Base-by-base conservation (phyloP, 2,888 invertebrate species). In the Melangyna quadrimaculata region DNA sequence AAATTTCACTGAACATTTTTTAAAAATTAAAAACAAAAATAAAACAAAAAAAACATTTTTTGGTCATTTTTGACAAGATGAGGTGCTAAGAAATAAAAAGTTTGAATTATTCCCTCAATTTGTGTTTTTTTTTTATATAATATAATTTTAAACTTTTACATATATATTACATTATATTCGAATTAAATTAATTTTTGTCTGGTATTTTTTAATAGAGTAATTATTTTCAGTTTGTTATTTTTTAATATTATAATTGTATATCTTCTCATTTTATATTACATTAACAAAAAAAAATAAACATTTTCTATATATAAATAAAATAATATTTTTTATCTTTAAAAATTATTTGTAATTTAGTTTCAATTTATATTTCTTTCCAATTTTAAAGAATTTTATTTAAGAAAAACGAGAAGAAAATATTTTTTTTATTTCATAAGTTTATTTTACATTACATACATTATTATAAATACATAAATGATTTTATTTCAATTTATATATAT, bases 31-130 rank as follows among this genome's bases (percentile, higher is more conserved):
- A 14, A 63, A 55, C 43, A 45, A 37, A n/a, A 59, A 17, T 32
- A 29, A 55, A 55, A 65, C 40, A 53, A 29, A 63, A 51, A 48
- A 65, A 45, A 63, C 24, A 69, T 27, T 81, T 74, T 86, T 87
- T 69, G 73, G 78, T 74, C 82, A 78, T 78, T 78, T 81, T 87
- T 82, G 78, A 87, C 78, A 43, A 57, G 81, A 74, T 74, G 82
- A 82, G 87, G 87, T 87, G 87, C 87, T 87, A 78, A 74, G 74
- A 78, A 63, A n/a, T n/a, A 65, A 65, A 59, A 43, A 63, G 45
- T 19, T 43, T 72, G 43, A 86, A 73, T 75, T 77, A 43, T 72
- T 77, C 63, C 24, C 69, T 57, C 53, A 45, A 74, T 70, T 79
- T 72, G 57, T 75, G 74, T 37, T 63, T 43, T 63, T 55, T 73